Conservation (phyloP, 2,113 vertebrate species). For the Psammodynastes pulverulentus region DNA sequence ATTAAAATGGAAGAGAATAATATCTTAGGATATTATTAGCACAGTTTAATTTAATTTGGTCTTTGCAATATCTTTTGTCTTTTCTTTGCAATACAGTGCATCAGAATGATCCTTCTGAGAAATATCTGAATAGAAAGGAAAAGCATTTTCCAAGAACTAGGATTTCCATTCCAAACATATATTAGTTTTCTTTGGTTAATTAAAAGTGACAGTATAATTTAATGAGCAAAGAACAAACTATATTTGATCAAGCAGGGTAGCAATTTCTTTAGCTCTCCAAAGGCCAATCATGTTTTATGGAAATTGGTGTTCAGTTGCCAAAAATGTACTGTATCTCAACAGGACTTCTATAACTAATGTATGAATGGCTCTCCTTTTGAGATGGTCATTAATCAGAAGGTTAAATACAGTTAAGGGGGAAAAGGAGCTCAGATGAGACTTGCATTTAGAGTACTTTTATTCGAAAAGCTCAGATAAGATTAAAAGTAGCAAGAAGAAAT, state of each 20-base stretch:
- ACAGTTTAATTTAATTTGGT: not conserved
- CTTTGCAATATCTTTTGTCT: not conserved
- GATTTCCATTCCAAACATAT: constrained; percentile 9
- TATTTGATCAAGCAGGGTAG: not conserved
- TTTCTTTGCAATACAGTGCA: constrained; percentile 1
- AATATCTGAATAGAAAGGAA: not conserved
- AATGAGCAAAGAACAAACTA: constrained; percentile 18
- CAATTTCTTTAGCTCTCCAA: not conserved
- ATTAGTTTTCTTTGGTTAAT: not conserved
- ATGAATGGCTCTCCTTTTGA: not conserved
- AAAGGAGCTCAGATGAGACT: constrained; percentile 10
- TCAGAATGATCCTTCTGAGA: constrained; percentile 11
- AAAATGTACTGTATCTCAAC: not conserved
- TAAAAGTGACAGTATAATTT: constrained; percentile 9
- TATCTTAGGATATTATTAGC: not conserved
- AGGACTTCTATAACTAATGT: not conserved
- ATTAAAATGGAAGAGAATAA: not conserved
- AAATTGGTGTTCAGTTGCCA: not conserved
- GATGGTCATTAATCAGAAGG: constrained; percentile 19
- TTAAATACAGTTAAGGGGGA: not conserved
- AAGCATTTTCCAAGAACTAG: not conserved
- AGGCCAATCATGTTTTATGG: not conserved
- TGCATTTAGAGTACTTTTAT: constrained; percentile 18
- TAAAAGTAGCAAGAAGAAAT: constrained; percentile 38
- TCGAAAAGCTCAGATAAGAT: constrained; percentile 26